A percentile compares a stretch with the other conserved stretches of the same genome.
Evolutionary conservation across 2,888 invertebrate genomes (phyloP).

Genomic region (Scelioninae gen. 1): DNA sequence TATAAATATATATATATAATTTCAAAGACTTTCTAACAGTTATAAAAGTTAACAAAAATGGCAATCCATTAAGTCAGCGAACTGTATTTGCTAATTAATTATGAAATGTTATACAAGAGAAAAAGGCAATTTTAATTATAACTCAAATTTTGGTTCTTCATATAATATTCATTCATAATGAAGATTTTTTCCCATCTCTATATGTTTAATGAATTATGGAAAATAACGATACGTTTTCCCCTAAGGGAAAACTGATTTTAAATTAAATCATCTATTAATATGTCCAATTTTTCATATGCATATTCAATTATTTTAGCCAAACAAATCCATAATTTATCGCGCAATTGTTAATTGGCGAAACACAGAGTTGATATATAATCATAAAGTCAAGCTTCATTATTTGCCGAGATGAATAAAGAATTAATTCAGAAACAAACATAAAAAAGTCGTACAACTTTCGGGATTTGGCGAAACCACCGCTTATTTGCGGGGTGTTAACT

Average conservation of each 20-base stretch:
- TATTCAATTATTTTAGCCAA: background rate
- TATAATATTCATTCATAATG: no score
- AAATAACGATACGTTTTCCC: no score
- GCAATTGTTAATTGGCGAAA: constrained; percentile 20
- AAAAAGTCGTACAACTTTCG: background rate
- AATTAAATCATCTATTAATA: no score
- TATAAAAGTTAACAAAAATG: no score
- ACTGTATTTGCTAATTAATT: no score
- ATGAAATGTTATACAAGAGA: no score
- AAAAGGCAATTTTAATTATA: no score
- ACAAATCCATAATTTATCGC: constrained; percentile 13
- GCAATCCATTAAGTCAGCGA: no score
- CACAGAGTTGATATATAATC: constrained; percentile 18
- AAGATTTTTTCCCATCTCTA: no score
- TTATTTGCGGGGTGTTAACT: constrained; percentile 45
- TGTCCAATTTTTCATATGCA: background rate
- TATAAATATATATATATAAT: background rate
- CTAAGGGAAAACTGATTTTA: no score
- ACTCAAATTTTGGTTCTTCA: no score
- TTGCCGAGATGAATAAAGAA: constrained; percentile 38
- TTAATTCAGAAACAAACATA: constrained; percentile 8
- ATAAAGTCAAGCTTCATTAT: constrained; percentile 39
- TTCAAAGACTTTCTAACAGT: constrained; percentile 9
- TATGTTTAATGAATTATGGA: background rate
- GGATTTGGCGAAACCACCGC: constrained; percentile 16